Evolutionary conservation across 2,113 vertebrate genomes (phyloP), one percentile per base, ranked within the genome.

Genomic region (Sorex fumeus): DNA sequence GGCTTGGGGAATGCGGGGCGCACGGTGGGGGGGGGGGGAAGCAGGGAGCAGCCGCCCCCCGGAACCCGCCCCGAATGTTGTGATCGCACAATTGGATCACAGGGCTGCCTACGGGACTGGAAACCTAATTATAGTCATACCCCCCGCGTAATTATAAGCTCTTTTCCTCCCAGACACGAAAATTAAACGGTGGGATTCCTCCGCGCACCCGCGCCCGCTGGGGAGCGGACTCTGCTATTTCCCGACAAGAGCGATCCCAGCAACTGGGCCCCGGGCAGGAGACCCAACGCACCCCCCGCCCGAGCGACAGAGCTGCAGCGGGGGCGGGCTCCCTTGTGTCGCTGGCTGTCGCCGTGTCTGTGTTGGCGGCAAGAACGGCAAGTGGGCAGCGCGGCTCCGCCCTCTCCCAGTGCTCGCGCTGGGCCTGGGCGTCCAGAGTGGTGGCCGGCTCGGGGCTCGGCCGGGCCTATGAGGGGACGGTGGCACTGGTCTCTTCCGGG

Each of bases 181-280:
- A 95, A 97, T 96, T 96, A 96, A 96, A 94, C 84, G 86, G 92
- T 95, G 66, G 91, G 86, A 92, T 90, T 93, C 90, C 69, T 94
- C 6, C 71, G 57, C 87, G 80, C 60, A 84, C 84, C 90, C 76
- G 40, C 77, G 62, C 89, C 91, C 77, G 43, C 3, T 43, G 69
- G 45, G 85, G 77, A 88, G 78, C 18, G 92, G 93, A 95, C 93
- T 92, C 84, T 96, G 30, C 30, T 95, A 60, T 96, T 97, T 97
- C 40, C 70, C 78, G 71, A 62, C n/a, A n/a, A n/a, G n/a, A n/a
- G n/a, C n/a, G n/a, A n/a, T n/a, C n/a, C n/a, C n/a, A n/a, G n/a
- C n/a, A n/a, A n/a, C n/a, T n/a, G n/a, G n/a, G n/a, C n/a, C n/a
- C n/a, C n/a, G n/a, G n/a, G n/a, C n/a, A n/a, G n/a, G 77, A 95